Percentiles rank a stretch among this genome's conserved stretches.
Evolutionary conservation across 2,888 invertebrate genomes (phyloP).

Genomic region (Branchipolynoe longqiensis): DNA sequence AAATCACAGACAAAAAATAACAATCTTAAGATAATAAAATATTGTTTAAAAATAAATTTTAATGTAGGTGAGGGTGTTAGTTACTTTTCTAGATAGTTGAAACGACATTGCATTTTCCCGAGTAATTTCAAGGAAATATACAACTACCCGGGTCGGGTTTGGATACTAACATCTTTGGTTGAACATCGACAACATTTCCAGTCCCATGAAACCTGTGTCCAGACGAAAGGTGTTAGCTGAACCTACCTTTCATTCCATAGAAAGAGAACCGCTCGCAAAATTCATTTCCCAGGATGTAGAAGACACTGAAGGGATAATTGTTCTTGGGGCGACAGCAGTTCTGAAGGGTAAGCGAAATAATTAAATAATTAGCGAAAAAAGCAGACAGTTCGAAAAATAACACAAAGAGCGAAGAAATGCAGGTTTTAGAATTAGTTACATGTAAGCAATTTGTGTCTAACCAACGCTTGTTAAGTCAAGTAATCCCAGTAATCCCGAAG

Average conservation of each 20-base stretch:
- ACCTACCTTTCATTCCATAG: constrained; percentile 87
- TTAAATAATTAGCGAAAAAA: not conserved
- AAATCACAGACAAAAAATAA: not conserved
- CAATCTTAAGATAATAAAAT: too few species aligned
- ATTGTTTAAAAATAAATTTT: too few species aligned
- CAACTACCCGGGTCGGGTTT: not conserved
- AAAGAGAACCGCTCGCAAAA: constrained; percentile 98
- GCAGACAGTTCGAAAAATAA: not conserved
- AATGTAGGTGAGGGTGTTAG: not conserved
- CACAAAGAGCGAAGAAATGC: not conserved
- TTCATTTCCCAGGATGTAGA: constrained; percentile 97
- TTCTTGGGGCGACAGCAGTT: constrained; percentile 62
- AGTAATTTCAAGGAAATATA: too few species aligned
- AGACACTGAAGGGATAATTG: constrained; percentile 91
- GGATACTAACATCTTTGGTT: not conserved
- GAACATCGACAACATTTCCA: not conserved
- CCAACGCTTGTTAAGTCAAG: too few species aligned
- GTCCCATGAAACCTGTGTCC: not conserved
- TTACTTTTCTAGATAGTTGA: not conserved
- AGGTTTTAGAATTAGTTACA: too few species aligned
- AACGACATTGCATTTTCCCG: too few species aligned
- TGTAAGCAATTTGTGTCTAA: too few species aligned
- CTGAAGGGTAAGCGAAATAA: constrained; percentile 58
- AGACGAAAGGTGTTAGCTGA: not conserved
- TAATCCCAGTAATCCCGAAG: too few species aligned